Conservation (phyloP, 2,113 vertebrate species). For the Neodontobutis hainanensis region DNA sequence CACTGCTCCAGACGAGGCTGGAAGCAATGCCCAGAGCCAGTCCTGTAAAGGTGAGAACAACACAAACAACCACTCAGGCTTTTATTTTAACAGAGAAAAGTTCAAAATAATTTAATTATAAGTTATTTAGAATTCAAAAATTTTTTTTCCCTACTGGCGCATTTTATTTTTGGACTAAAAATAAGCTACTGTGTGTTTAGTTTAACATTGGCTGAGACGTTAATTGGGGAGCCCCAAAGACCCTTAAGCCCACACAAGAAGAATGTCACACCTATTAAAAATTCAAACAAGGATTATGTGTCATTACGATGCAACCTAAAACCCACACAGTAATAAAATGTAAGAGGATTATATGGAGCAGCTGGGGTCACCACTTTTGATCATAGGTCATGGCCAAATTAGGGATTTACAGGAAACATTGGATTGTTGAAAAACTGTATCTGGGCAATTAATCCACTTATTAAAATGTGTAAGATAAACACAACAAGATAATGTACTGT, state of each 20-base stretch:
- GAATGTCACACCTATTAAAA: slow-evolving; percentile 63
- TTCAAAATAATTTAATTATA: no score
- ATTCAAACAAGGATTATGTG: slow-evolving; percentile 52
- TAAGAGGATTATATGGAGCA: slow-evolving; percentile 59
- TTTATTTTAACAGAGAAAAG: no score
- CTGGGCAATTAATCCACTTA: background rate
- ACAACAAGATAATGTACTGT: background rate
- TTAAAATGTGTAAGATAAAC: background rate
- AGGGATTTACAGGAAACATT: slow-evolving; percentile 17
- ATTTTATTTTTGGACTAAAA: no score
- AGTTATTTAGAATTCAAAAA: no score
- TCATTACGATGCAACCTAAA: slow-evolving; percentile 45
- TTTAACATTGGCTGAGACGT: no score
- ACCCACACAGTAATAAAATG: slow-evolving; percentile 38
- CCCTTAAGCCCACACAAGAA: slow-evolving; percentile 28
- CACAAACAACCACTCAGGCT: background rate
- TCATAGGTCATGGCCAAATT: slow-evolving; percentile 29
- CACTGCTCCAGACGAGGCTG: slow-evolving; percentile 70
- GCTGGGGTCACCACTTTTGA: slow-evolving; percentile 30
- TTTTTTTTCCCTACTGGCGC: no score
- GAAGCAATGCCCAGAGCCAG: slow-evolving; percentile 69
- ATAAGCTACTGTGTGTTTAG: no score
- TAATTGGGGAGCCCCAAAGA: slow-evolving; percentile 35
- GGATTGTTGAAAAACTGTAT: background rate
- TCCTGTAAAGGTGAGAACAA: slow-evolving; percentile 84